Base-by-base conservation (phyloP, 2,113 vertebrate species). In the Parotia lawesii region DNA sequence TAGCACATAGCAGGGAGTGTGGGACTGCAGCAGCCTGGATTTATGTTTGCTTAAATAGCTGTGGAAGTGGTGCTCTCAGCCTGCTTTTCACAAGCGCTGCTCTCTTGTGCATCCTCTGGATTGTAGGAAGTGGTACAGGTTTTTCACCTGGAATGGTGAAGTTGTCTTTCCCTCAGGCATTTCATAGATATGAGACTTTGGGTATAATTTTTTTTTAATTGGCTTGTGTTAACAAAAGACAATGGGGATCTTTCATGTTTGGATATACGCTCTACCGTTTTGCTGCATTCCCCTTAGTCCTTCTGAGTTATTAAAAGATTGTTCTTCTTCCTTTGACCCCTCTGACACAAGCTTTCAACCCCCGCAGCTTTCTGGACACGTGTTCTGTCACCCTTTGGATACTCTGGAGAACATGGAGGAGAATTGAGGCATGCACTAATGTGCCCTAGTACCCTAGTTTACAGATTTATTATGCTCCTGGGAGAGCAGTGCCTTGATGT, bases 261-360 rank as follows among this genome's bases (percentile, higher is more conserved):
- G 53, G 29, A 16, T 74, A 35, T 53, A 35, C 0, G 1, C 38
- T 65, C 45, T 35, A 22, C 37, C 0, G 0, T 90, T 93, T 73
- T 76, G 14, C 64, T 79, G 60, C 51, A 62, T 54, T 93, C 67
- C 44, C 71, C 29, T 44, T 95, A 87, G 51, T 56, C 31, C 16
- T 94, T 85, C 71, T 91, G 74, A 93, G 78, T 91, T 96, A 93
- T 76, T 94, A 83, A 83, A 95, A 91, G 87, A 80, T 95, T 83
- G 10, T 87, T 91, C 89, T 81, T 94, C 86, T 87, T 92, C 69
- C 73, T 81, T 53, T 96, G 90, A 96, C 90, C 75, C 54, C 75
- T 94, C 6, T 91, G 87, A 94, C 85, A 94, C 78, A 85, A 76
- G 82, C 71, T 91, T 96, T 96, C 93, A 88, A 93, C 85, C 75